Percentiles rank a stretch among this genome's conserved stretches.
Conservation (phyloP, 2,797 vertebrate species). For the Silurus lanzhouensis region DNA sequence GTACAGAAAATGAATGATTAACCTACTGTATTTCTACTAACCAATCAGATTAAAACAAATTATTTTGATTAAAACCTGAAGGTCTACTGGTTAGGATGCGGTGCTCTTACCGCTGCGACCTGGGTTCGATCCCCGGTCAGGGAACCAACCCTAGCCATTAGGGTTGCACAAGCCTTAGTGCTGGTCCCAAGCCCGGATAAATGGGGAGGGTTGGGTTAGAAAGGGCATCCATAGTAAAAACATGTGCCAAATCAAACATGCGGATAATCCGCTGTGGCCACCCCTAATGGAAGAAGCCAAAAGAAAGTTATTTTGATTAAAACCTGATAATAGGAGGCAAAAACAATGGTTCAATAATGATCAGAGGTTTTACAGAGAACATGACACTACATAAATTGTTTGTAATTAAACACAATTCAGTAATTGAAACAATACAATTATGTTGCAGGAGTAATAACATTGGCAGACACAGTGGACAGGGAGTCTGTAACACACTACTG, state of each 20-base stretch:
- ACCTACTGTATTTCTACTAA: background rate
- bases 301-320: background rate
- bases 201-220: no score
- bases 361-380: background rate
- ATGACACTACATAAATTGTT: background rate
- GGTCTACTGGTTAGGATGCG: no score
- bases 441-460: constrained; percentile 83
- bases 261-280: no score
- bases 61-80: background rate
- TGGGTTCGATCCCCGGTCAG: no score
- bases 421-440: constrained; percentile 12
- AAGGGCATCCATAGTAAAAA: no score
- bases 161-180: no score
- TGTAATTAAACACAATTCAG: background rate
- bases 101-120: no score
- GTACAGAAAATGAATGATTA: background rate
- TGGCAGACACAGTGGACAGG: constrained; percentile 79
- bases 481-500: constrained; percentile 85
- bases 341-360: background rate
- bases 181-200: no score
- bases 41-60: background rate
- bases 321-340: background rate
- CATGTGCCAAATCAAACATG: no score
- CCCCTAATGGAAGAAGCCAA: no score
- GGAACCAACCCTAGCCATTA: no score